Conservation (phyloP, 2,113 vertebrate species). For the Prietella phreatophila region DNA sequence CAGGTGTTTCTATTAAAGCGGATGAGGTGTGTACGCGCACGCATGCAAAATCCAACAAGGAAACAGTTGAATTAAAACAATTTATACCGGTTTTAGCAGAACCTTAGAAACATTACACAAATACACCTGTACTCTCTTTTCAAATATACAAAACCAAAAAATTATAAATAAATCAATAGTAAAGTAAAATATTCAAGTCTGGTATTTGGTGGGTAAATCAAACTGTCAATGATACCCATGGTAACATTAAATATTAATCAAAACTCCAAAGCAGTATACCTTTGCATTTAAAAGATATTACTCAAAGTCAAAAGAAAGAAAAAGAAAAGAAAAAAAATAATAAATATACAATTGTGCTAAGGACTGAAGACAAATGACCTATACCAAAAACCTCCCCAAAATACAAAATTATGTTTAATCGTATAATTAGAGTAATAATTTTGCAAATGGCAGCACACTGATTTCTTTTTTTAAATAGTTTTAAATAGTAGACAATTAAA, state of each 20-base stretch:
- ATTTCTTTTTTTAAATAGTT: neutral
- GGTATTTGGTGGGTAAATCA: constrained; percentile 67
- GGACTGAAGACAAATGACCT: constrained; percentile 14
- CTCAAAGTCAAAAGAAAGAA: constrained; percentile 46
- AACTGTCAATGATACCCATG: constrained; percentile 56
- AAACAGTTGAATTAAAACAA: constrained; percentile 64
- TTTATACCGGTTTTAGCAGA: constrained; percentile 74
- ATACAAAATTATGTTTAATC: constrained; percentile 1
- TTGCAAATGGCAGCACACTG: neutral
- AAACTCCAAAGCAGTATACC: constrained; percentile 56
- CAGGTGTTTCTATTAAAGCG: neutral
- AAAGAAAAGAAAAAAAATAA: neutral
- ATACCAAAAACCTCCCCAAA: constrained; percentile 49
- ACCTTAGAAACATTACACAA: constrained; percentile 70
- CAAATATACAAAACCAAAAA: constrained; percentile 70
- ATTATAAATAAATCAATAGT: constrained; percentile 70
- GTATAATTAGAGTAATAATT: neutral
- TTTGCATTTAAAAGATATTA: constrained; percentile 64
- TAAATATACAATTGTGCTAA: constrained; percentile 62
- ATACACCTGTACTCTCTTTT: constrained; percentile 71
- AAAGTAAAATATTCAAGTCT: constrained; percentile 72
- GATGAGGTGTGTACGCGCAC: neutral
- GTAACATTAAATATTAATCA: constrained; percentile 69
- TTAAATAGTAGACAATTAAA: constrained; percentile 10
- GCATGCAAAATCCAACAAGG: constrained; percentile 13